Base-by-base conservation (phyloP, 2,888 invertebrate species). In the Patella ulyssiponensis region DNA sequence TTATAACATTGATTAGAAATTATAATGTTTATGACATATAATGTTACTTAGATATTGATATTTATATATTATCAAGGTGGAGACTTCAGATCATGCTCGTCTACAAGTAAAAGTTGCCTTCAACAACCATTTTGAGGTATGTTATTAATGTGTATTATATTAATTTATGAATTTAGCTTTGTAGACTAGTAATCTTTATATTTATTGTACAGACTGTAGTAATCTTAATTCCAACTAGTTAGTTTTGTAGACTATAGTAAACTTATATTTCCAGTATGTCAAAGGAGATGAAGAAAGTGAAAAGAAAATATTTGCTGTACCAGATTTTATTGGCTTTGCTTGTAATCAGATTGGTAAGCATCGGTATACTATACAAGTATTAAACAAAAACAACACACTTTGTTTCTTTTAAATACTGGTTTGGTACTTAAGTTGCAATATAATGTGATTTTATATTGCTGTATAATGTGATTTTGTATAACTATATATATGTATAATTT, bases 301-400 rank as follows among this genome's bases (percentile, higher is more conserved):
- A 72, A 78, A 82, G 33, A 85, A 86, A 75, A 84, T 90, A 23
- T 90, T 90, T 79, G 80, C 88, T 75, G 89, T 90, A 1, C 88
- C 89, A 56, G 90, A 90, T 79, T 90, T 90, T 77, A 89, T 90
- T 77, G 90, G 90, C 9, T 90, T 88, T 85, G 88, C 88, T 12
- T 88, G 88, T 80, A 84, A 87, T 78, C 89, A 89, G 73, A 81
- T 90, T 70, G 90, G 90, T 89, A 79, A 79, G 81, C 73, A 11
- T 15, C 15, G n/a, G 4, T 15, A 44, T 44, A 44, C 44, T 15
- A 44, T 44, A 44, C 44, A 44, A 44, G 0, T 44, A 9, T 44
- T 44, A 44, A 44, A 33, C 33, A 33, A 33, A 0, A 44, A 7
- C 44, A 44, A 44, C 0, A 44, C 9, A 9, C 44, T 44, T 44